phyloP scores from a whole-genome alignment of 2,113 vertebrate species.

The Muntiacus muntjak region DNA sequence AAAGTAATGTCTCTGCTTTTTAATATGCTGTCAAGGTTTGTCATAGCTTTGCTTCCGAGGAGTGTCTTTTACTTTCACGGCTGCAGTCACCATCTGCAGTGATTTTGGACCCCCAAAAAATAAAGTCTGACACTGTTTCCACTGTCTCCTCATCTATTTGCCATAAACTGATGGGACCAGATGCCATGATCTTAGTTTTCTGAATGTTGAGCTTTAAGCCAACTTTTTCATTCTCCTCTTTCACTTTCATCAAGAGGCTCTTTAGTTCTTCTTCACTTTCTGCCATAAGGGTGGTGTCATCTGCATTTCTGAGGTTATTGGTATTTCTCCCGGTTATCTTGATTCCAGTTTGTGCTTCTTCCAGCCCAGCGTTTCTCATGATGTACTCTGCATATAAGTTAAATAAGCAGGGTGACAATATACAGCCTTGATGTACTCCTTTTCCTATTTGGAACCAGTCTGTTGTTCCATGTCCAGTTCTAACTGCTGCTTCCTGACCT shows the following conservation, averaged over 20 bases:
- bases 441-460: neutral
- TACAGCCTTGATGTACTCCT: fast-evolving
- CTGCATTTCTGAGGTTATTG: neutral
- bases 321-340: neutral
- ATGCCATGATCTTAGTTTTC: neutral
- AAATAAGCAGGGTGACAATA: neutral
- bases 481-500: neutral
- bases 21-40: neutral
- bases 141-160: neutral
- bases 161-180: neutral
- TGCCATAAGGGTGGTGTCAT: neutral
- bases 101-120: neutral
- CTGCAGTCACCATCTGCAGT: neutral
- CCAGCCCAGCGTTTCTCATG: fast-evolving
- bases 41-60: neutral
- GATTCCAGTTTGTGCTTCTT: neutral
- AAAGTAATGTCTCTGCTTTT: neutral
- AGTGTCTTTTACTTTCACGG: neutral
- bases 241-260: neutral
- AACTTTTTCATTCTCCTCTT: neutral
- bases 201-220: neutral
- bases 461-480: neutral
- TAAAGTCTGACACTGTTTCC: neutral
- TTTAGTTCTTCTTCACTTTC: neutral
- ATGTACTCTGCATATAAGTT: neutral